phyloP scores from a whole-genome alignment of 2,113 vertebrate species.

The Mola mola region DNA sequence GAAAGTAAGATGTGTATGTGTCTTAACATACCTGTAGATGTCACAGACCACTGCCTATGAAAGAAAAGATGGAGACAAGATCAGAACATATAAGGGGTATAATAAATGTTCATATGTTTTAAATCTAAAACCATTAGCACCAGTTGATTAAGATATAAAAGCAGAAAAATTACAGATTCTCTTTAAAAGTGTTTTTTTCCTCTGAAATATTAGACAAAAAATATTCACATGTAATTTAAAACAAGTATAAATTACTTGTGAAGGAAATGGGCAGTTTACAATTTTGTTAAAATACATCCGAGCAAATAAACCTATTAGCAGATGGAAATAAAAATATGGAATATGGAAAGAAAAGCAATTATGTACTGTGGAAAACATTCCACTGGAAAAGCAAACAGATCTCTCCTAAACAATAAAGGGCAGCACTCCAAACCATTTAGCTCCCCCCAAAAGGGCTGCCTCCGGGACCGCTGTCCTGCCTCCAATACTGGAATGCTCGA shows the following conservation, averaged over 20 bases:
- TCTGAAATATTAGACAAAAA: too few relatives aligned
- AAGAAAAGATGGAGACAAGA: slow-evolving; percentile 14
- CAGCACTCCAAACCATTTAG: slow-evolving; percentile 27
- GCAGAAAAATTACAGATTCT: too few relatives aligned
- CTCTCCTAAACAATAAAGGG: slow-evolving; percentile 44
- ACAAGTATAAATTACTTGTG: too few relatives aligned
- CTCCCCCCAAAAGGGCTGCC: not conserved
- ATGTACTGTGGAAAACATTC: slow-evolving; percentile 47
- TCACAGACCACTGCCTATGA: slow-evolving; percentile 52
- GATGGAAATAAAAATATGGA: slow-evolving; percentile 23
- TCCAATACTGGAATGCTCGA: slow-evolving; percentile 34
- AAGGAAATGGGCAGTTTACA: not conserved
- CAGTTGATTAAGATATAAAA: too few relatives aligned
- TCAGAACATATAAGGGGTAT: too few relatives aligned
- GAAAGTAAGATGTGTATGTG: not conserved
- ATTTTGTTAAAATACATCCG: not conserved
- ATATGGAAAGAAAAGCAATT: not conserved
- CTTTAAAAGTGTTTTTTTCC: too few relatives aligned
- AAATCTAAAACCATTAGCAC: too few relatives aligned
- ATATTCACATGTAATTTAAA: too few relatives aligned
- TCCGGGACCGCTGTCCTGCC: not conserved
- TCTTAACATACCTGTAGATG: slow-evolving; percentile 61
- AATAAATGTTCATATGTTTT: too few relatives aligned
- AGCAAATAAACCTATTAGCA: slow-evolving; percentile 24
- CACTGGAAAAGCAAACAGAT: slow-evolving; percentile 34